These are phyloP conservation scores for Ptychoptera contaminata DNA, from an alignment of 2,888 invertebrate species.

Conservation along the genomic window DNA sequence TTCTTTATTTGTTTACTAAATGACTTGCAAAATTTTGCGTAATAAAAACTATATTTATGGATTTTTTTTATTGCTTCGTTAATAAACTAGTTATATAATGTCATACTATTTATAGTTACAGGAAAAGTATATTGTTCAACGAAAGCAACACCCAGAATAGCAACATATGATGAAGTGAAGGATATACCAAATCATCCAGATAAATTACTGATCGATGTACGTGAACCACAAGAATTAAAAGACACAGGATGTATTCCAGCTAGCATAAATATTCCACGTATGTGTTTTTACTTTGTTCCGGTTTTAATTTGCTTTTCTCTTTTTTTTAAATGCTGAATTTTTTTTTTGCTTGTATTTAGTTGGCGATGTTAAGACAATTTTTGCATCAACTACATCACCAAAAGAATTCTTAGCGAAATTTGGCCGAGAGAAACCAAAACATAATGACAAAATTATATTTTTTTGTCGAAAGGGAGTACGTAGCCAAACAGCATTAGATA, in stretches of 20 bases:
- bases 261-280: conserved; percentile 62
- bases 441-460: conserved; percentile 40
- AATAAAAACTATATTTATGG: too few species aligned
- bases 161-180: conserved; percentile 29
- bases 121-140: too few species aligned
- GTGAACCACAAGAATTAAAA: conserved; percentile 53
- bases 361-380: background rate
- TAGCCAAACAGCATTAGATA: conserved; percentile 40
- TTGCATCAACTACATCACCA: conserved; percentile 17
- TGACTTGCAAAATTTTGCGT: too few species aligned
- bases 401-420: conserved; percentile 36
- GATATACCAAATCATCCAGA: conserved; percentile 30
- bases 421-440: conserved; percentile 36
- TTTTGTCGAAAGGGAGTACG: conserved; percentile 47
- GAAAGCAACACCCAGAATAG: conserved; percentile 4
- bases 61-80: too few species aligned
- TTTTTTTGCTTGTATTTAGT: conserved; percentile 2
- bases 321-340: background rate
- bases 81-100: too few species aligned
- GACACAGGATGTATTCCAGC: conserved; percentile 56
- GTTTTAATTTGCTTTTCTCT: background rate
- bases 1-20: too few species aligned
- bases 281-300: conserved; percentile 16
- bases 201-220: conserved; percentile 55
- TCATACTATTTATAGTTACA: too few species aligned